These are phyloP conservation scores for Pachydiplax longipennis DNA, from an alignment of 2,888 invertebrate species.

Conservation along the genomic window DNA sequence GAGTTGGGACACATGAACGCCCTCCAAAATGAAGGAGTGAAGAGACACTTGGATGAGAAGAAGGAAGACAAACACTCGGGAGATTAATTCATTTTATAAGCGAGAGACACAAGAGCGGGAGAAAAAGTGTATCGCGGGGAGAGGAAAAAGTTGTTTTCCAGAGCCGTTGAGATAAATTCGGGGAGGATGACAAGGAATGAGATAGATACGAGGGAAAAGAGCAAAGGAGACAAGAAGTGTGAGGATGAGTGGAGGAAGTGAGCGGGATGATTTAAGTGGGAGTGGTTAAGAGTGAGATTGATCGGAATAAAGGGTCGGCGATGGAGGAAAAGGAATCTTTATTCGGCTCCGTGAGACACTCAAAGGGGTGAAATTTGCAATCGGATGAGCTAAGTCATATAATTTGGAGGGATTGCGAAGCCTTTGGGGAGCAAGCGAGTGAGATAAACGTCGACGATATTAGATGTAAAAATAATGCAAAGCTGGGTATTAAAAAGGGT, in stretches of 20 bases:
- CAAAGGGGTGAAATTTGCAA: too few relatives aligned
- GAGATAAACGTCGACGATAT: too few relatives aligned
- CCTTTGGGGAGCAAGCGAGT: too few relatives aligned
- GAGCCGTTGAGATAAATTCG: constrained; percentile 1
- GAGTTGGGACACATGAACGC: neutral
- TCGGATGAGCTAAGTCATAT: too few relatives aligned
- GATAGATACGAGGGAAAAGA: neutral
- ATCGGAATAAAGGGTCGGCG: neutral
- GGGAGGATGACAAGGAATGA: neutral
- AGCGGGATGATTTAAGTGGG: neutral
- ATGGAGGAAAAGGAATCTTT: too few relatives aligned
- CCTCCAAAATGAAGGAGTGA: neutral
- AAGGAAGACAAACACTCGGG: neutral
- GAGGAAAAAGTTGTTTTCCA: constrained; percentile 25
- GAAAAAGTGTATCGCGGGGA: neutral
- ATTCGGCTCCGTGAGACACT: too few relatives aligned
- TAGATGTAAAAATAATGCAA: too few relatives aligned
- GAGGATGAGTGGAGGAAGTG: neutral
- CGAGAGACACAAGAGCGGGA: constrained; percentile 8
- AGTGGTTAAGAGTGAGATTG: neutral
- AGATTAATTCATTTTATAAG: constrained; percentile 28
- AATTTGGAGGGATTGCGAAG: too few relatives aligned
- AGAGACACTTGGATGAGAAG: neutral
- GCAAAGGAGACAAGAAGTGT: neutral
- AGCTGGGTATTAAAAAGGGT: too few relatives aligned